A percentile compares a stretch with the other conserved stretches of the same genome.
Evolutionary conservation across 2,888 invertebrate species (phyloP).

Genomic region (Alviniconcha strummeri): DNA sequence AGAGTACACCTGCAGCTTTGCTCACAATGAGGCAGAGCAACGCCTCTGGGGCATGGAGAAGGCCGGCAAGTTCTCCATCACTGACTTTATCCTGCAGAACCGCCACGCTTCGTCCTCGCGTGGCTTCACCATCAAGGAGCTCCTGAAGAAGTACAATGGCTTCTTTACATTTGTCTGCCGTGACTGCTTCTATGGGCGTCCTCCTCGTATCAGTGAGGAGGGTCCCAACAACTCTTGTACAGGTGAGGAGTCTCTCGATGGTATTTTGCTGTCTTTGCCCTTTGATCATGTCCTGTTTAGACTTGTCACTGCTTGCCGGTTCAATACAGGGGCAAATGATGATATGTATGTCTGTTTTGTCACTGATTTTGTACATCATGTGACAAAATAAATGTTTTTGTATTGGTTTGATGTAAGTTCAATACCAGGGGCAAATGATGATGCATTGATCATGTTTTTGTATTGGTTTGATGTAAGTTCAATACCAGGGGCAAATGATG

Average conservation of each 20-base stretch:
- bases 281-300: no score
- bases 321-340: no score
- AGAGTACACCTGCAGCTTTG: constrained; percentile 62
- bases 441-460: not conserved
- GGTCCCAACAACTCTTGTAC: not conserved
- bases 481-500: no score
- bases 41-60: constrained; percentile 67
- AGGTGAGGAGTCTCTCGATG: constrained; percentile 7
- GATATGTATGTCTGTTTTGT: no score
- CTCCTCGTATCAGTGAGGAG: constrained; percentile 47
- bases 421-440: no score
- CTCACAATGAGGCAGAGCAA: constrained; percentile 64
- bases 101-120: constrained; percentile 36
- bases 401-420: not conserved
- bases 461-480: not conserved
- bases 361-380: no score
- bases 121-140: constrained; percentile 53
- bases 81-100: constrained; percentile 65
- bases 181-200: constrained; percentile 59
- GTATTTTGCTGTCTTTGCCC: not conserved
- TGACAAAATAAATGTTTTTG: not conserved
- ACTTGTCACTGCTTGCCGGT: no score
- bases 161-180: constrained; percentile 64
- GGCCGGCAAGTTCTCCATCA: constrained; percentile 60
- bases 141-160: constrained; percentile 60